Base-by-base conservation (phyloP, 2,888 invertebrate species). In the Stenodema calcarata region DNA sequence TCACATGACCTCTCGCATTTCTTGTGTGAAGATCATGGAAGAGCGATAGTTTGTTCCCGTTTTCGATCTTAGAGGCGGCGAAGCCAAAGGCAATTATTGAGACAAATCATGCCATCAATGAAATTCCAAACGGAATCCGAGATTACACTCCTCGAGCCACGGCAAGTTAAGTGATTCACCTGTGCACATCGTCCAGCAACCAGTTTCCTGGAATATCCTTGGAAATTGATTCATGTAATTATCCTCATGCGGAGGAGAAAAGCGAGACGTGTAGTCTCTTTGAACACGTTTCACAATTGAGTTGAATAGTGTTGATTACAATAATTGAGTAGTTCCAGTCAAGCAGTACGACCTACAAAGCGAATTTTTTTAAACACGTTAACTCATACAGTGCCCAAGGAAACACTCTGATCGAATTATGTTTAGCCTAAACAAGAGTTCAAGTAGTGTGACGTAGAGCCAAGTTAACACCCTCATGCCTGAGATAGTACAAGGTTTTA, bases 91-190 rank as follows among this genome's bases (percentile, higher is more conserved):
- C 78, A 78, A 78, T 78, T 78, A 78, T 78, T 41, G 44, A 23
- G 78, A 78, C 78, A 78, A 44, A 78, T 78, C 78, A 78, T 78
- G 78, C 78, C 44, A 78, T 78, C 42, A 78, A 78, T 78, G 78
- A 78, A 78, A 78, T 78, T 78, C 78, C 78, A 27, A 78, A 78
- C 78, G 78, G 78, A 78, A 78, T 78, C 44, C 78, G 18, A 78
- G 78, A 78, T 78, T 78, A 44, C 44, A n/a, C 41, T 78, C 44
- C 44, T 78, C 14, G 42, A 78, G 78, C 44, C 78, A 78, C 78
- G 78, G 78, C 78, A 78, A 18, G 35, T n/a, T 50, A 50, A 44
- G 78, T 54, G 80, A 80, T 54, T 80, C 80, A 80, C 14, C 44
- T 35, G n/a, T 73, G 73, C 73, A 73, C 62, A 23, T 18, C 62